These are phyloP conservation scores for Entomobrya proxima DNA, from an alignment of 2,888 invertebrate species.

Conservation along the genomic window DNA sequence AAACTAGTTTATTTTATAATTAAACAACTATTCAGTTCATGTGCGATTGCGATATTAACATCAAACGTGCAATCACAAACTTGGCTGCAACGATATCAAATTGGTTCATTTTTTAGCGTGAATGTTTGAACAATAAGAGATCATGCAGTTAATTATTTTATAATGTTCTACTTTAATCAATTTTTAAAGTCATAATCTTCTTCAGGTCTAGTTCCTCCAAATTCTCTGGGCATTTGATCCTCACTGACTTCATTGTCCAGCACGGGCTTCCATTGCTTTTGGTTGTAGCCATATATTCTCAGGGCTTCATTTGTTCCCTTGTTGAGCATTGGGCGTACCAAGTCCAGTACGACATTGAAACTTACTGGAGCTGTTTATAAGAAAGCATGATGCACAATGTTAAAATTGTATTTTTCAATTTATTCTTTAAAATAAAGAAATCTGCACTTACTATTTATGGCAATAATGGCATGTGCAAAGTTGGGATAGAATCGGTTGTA, in stretches of 20 bases:
- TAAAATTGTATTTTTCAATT: not conserved
- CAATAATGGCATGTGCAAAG: constrained; percentile 57
- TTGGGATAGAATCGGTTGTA: constrained; percentile 57
- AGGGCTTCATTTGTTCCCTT: constrained; percentile 40
- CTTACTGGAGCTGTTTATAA: constrained; percentile 29
- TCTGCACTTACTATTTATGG: constrained; percentile 40
- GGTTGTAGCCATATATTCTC: constrained; percentile 30
- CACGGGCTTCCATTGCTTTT: constrained; percentile 44
- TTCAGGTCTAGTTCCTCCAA: constrained; percentile 51
- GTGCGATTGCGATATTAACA: too few species aligned
- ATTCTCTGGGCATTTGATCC: constrained; percentile 37
- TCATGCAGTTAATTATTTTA: too few species aligned
- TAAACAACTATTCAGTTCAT: too few species aligned
- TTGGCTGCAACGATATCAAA: too few species aligned
- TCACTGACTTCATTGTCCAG: constrained; percentile 37
- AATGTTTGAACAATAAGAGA: too few species aligned
- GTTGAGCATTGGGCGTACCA: constrained; percentile 37
- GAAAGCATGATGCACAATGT: not conserved
- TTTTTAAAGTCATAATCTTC: constrained; percentile 17
- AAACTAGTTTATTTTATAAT: too few species aligned
- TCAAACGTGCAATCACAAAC: too few species aligned
- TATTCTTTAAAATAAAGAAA: not conserved
- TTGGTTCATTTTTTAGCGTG: too few species aligned
- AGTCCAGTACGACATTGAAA: constrained; percentile 39
- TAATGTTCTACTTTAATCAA: not conserved